phyloP scores from a whole-genome alignment of 2,797 vertebrate species.

The Dermochelys coriacea region DNA sequence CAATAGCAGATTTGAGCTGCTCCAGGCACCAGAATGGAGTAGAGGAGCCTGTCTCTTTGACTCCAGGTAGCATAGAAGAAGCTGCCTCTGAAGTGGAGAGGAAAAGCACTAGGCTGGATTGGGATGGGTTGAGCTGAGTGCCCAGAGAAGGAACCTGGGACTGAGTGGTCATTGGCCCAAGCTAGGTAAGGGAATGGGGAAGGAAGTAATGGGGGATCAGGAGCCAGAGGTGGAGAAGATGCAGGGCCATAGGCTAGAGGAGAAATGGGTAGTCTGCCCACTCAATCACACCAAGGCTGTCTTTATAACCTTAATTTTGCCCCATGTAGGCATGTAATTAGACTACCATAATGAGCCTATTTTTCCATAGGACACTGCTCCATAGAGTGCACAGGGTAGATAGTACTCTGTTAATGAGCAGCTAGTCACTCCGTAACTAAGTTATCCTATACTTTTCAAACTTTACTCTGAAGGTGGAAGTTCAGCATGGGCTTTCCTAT shows the following conservation, averaged over 20 bases:
- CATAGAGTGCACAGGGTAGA: not conserved
- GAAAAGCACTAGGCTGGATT: too few species aligned
- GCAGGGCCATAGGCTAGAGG: not conserved
- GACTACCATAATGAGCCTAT: not conserved
- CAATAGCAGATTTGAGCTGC: not conserved
- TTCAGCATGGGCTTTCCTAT: not conserved
- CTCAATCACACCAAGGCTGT: not conserved
- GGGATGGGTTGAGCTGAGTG: not conserved
- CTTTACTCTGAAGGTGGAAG: not conserved
- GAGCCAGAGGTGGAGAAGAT: not conserved
- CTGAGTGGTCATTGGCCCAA: not conserved
- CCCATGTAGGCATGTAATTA: not conserved
- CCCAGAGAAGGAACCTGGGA: not conserved
- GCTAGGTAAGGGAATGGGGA: too few species aligned
- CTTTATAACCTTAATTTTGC: not conserved
- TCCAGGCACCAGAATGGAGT: not conserved
- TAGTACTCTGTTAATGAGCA: not conserved
- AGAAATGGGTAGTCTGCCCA: not conserved
- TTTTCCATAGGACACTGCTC: not conserved
- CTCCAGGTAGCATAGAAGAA: not conserved
- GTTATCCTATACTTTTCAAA: not conserved
- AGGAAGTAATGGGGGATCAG: not conserved
- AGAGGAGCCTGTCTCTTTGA: not conserved
- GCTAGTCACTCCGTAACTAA: too few species aligned
- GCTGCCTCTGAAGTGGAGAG: not conserved